phyloP scores from a whole-genome alignment of 2,888 invertebrate genomes.

The Heliconius erato region DNA sequence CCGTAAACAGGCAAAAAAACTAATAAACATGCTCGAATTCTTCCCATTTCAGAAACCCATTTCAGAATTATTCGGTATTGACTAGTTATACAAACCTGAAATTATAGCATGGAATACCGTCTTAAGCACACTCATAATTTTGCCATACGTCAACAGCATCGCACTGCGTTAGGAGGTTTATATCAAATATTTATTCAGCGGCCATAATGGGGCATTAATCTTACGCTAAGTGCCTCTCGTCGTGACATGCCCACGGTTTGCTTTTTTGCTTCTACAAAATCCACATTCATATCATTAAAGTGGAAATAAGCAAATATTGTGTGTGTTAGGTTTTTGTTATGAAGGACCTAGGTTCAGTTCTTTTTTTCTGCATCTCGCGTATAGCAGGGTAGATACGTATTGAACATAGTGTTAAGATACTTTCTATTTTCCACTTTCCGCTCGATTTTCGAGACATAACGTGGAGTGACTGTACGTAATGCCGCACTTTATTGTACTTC shows the following conservation, averaged over 20 bases:
- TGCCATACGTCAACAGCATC: conserved; percentile 27
- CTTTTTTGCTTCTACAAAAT: conserved; percentile 16
- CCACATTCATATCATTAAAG: conserved; percentile 15
- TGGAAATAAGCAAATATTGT: neutral
- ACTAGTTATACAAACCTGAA: neutral
- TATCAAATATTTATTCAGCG: conserved; percentile 56
- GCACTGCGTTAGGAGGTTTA: conserved; percentile 42
- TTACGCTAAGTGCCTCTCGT: conserved; percentile 53
- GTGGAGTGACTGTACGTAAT: too few species aligned
- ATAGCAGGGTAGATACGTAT: too few species aligned
- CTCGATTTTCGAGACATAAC: too few species aligned
- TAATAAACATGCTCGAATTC: neutral
- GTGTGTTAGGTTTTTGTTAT: neutral
- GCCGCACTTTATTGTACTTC: too few species aligned
- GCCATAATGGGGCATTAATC: conserved; percentile 57
- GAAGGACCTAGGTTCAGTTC: too few species aligned
- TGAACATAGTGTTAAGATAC: too few species aligned
- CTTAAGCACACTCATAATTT: conserved; percentile 10
- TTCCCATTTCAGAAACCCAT: too few species aligned
- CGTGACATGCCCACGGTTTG: conserved; percentile 45
- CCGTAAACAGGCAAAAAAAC: neutral
- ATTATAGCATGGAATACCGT: neutral
- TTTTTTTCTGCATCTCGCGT: too few species aligned
- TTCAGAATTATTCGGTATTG: neutral
- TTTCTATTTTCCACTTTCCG: too few species aligned